Evolutionary conservation across 2,113 vertebrate species (phyloP).

Genomic region (Sorex araneus): DNA sequence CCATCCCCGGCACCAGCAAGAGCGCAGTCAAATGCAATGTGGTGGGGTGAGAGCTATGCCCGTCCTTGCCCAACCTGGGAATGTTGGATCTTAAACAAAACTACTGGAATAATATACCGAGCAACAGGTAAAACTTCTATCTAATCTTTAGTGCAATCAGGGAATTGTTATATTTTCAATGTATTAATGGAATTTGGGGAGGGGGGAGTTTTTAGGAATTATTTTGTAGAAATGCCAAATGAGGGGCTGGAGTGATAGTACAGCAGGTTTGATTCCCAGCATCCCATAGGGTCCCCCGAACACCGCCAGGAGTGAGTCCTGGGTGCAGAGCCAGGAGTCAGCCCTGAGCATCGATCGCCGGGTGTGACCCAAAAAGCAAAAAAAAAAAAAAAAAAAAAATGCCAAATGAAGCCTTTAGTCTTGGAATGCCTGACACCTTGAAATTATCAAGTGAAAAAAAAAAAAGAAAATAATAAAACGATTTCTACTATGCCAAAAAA

Average conservation of each 20-base stretch:
- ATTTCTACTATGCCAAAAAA: too few relatives aligned
- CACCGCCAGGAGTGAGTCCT: too few relatives aligned
- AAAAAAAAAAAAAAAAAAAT: too few relatives aligned
- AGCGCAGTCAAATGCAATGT: not conserved
- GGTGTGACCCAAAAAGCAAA: too few relatives aligned
- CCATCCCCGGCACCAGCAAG: not conserved
- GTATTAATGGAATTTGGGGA: not conserved
- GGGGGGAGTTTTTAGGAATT: not conserved
- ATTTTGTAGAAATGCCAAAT: not conserved
- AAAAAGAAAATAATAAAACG: too few relatives aligned
- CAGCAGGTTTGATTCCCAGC: too few relatives aligned
- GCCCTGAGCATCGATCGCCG: too few relatives aligned
- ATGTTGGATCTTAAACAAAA: slow-evolving; percentile 17
- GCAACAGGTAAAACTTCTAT: slow-evolving; percentile 35
- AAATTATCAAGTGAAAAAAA: slow-evolving; percentile 24
- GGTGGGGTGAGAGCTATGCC: not conserved
- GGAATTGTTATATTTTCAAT: slow-evolving; percentile 34
- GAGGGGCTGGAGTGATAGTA: too few relatives aligned
- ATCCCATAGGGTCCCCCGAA: too few relatives aligned
- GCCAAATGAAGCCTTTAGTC: slow-evolving; percentile 26
- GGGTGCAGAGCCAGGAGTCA: too few relatives aligned
- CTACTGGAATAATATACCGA: not conserved
- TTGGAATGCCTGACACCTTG: slow-evolving; percentile 51
- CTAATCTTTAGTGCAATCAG: not conserved
- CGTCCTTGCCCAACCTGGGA: not conserved